Evolutionary conservation across 2,888 invertebrate genomes (phyloP).

Genomic region (Trissolcus japonicus): DNA sequence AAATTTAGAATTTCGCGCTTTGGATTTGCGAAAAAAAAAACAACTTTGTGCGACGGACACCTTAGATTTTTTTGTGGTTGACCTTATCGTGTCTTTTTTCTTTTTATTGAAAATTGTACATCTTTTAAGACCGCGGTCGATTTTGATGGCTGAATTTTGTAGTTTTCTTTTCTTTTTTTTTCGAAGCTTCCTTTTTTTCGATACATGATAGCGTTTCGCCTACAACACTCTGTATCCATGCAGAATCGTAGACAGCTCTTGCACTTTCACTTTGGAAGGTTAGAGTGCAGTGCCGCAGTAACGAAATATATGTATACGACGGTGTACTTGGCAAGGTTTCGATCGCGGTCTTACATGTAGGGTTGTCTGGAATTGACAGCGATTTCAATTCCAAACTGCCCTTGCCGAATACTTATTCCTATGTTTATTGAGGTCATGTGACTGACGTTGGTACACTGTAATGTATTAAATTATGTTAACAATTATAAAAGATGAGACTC

Average conservation of each 20-base stretch:
- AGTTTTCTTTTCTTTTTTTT: slow-evolving; percentile 8
- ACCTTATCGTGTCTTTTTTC: background rate
- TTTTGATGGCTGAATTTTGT: no score
- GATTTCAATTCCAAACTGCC: slow-evolving; percentile 44
- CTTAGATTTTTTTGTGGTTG: slow-evolving; percentile 5
- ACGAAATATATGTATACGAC: slow-evolving; percentile 51
- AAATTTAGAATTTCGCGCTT: background rate
- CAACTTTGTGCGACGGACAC: background rate
- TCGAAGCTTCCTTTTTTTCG: slow-evolving; percentile 23
- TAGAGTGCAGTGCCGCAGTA: slow-evolving; percentile 49
- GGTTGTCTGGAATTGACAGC: slow-evolving; percentile 47
- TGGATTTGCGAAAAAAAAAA: no score
- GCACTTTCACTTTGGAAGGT: slow-evolving; percentile 59
- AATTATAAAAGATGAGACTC: slow-evolving; percentile 41
- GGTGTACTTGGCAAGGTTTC: slow-evolving; percentile 52
- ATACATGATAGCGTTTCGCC: slow-evolving; percentile 30
- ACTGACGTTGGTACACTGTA: slow-evolving; percentile 19
- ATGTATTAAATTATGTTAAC: slow-evolving; percentile 53
- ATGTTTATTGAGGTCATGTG: slow-evolving; percentile 22
- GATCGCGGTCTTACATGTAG: slow-evolving; percentile 29
- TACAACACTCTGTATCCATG: slow-evolving; percentile 22
- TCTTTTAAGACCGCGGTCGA: slow-evolving; percentile 8
- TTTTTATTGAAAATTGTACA: background rate
- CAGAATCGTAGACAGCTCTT: slow-evolving; percentile 26
- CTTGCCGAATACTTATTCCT: slow-evolving; percentile 29